These are phyloP conservation scores for Balanococcus diminutus DNA, from an alignment of 2,888 invertebrate genomes.

Conservation along the genomic window DNA sequence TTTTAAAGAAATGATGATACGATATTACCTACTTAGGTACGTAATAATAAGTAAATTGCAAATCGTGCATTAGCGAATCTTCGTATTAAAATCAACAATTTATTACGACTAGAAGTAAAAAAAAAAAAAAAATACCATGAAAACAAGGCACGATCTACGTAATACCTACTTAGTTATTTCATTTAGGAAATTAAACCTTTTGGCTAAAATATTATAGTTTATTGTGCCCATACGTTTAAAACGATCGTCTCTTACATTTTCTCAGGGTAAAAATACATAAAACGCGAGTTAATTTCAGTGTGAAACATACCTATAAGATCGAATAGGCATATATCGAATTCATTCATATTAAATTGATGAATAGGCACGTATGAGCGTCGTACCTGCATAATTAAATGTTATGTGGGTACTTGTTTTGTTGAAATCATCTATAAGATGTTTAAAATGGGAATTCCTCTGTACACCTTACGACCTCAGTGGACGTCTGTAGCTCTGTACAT, in stretches of 20 bases:
- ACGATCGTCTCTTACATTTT: neutral
- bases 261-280: too few relatives aligned
- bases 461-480: too few relatives aligned
- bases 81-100: neutral
- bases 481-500: too few relatives aligned
- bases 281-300: too few relatives aligned
- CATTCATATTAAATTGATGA: too few relatives aligned
- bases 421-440: too few relatives aligned
- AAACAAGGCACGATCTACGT: neutral
- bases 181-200: neutral
- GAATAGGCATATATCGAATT: too few relatives aligned
- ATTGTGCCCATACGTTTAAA: neutral
- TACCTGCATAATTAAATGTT: too few relatives aligned
- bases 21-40: neutral
- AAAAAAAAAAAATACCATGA: neutral
- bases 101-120: neutral
- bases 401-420: too few relatives aligned
- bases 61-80: neutral
- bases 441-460: too few relatives aligned
- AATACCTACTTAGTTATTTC: neutral
- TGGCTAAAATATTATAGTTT: neutral
- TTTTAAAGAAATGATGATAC: neutral
- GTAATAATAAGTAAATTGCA: neutral
- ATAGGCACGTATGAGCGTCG: too few relatives aligned
- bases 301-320: too few relatives aligned